Percentiles rank a stretch among this genome's conserved stretches.
Evolutionary conservation across 2,113 vertebrate species (phyloP).

Genomic region (Malaclemys terrapin): DNA sequence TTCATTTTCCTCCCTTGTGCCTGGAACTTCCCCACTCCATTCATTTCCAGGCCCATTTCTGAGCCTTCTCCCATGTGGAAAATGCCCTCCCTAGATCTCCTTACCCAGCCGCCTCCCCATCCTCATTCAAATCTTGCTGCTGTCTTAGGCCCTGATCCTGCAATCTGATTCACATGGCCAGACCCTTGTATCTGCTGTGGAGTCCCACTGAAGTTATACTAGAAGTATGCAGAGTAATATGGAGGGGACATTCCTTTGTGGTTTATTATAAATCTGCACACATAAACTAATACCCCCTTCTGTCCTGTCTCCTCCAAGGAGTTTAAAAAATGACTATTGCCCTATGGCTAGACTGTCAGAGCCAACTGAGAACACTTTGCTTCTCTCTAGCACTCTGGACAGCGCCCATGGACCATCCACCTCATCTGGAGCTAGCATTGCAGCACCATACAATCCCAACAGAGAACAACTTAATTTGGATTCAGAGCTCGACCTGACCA

Average conservation of each 20-base stretch:
- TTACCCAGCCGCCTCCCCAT: neutral
- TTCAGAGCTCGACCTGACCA: neutral
- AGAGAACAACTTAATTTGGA: neutral
- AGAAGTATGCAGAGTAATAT: neutral
- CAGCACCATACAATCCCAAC: neutral
- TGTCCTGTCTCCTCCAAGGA: too few species aligned
- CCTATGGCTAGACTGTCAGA: neutral
- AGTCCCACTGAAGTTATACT: neutral
- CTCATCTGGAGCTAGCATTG: neutral
- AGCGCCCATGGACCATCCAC: neutral
- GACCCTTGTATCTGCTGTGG: neutral
- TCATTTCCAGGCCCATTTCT: neutral
- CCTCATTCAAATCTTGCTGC: neutral
- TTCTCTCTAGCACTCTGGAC: constrained; percentile 15
- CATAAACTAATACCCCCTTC: neutral
- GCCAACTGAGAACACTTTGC: neutral
- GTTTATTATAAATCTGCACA: neutral
- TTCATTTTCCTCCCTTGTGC: neutral
- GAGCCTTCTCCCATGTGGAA: neutral
- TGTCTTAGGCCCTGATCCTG: neutral
- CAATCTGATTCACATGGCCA: neutral
- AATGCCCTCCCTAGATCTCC: neutral
- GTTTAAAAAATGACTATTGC: neutral
- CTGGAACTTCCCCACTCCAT: neutral
- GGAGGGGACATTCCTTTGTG: neutral